Base-by-base conservation (phyloP, 2,888 invertebrate species). In the Lordiphosa andalusiaca region DNA sequence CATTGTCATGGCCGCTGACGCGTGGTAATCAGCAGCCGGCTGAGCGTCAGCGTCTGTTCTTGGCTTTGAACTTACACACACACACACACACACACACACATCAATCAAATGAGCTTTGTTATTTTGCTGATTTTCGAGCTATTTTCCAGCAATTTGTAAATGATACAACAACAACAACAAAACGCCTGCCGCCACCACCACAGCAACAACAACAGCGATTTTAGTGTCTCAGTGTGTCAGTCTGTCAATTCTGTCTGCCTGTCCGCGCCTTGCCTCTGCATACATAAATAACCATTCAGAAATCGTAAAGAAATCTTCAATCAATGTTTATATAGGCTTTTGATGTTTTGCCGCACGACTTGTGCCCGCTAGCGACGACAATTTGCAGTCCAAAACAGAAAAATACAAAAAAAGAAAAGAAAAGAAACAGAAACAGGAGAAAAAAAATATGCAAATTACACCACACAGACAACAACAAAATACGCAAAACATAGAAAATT, bases 201-300 rank as follows among this genome's bases (percentile, higher is more conserved):
- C 38, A 56, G 49, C 21, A 37, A 49, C 44, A 61, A 64, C 33
- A 40, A 64, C 83, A 83, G 69, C 81, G 82, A 76, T 77, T 77
- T 84, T 84, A 77, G 80, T 80, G 73, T 80, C 81, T 85, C 81
- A 84, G 81, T 83, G 84, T 80, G 84, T 85, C 80, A 83, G 85
- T 85, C 81, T 80, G 80, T 85, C 81, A 80, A 84, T 69, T 74
- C 67, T 59, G 73, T 77, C 60, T 30, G 41, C 21, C 30, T 44
- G 39, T 47, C 38, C 46, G 33, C 66, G 59, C 62, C 61, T 53
- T 62, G 80, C 83, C 77, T 77, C 69, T 70, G 84, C 81, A 84
- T 81, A 81, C 85, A 81, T 81, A 81, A 85, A 84, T 85, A 81
- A 85, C 85, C 85, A 84, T 84, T 84, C 81, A 81, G 84, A 84